Conservation (phyloP, 2,888 invertebrate species). For the Tipula lateralis region DNA sequence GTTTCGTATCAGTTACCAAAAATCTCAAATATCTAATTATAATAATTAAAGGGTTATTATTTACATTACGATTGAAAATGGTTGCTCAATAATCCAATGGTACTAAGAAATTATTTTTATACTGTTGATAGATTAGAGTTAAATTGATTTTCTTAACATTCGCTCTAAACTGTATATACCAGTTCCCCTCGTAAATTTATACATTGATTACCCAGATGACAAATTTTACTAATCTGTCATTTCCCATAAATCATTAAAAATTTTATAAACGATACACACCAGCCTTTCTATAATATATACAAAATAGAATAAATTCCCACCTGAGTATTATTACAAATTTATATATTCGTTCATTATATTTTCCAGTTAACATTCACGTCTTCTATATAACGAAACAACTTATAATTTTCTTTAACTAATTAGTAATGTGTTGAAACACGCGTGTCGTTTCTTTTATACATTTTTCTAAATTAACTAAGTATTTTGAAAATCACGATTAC, state of each 20-base stretch:
- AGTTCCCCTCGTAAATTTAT: not conserved
- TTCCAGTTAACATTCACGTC: not conserved
- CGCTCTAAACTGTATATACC: no score
- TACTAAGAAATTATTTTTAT: no score
- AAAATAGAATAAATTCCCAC: not conserved
- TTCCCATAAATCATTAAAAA: constrained; percentile 1
- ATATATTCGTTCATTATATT: not conserved
- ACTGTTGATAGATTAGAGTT: no score
- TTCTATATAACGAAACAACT: not conserved
- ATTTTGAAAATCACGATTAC: not conserved
- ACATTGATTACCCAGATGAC: not conserved
- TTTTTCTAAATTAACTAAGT: not conserved
- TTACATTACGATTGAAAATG: no score
- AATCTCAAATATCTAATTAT: not conserved
- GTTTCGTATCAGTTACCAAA: not conserved
- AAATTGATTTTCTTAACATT: no score
- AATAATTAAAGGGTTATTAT: not conserved
- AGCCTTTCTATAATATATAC: not conserved
- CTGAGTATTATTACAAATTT: not conserved
- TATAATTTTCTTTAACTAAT: constrained; percentile 11
- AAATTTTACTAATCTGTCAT: constrained; percentile 13
- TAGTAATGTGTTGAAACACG: not conserved
- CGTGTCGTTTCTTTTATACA: not conserved
- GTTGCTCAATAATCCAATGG: no score
- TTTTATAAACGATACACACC: not conserved